Evolutionary conservation across 2,113 vertebrate genomes (phyloP), one percentile per base, ranked within the genome.

Genomic region (Hyperoodon ampullatus): DNA sequence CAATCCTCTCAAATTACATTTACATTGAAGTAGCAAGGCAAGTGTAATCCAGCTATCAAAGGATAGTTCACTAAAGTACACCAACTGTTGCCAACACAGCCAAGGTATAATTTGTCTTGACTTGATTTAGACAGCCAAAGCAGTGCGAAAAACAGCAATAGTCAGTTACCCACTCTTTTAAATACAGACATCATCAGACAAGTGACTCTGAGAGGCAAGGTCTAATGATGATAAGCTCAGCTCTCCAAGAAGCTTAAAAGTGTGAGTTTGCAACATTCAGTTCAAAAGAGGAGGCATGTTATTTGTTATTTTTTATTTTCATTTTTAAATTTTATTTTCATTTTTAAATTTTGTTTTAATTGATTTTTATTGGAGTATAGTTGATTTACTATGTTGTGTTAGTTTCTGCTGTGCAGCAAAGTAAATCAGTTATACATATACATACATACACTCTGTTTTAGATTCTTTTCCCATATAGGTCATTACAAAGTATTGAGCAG

Each of bases 1-100:
- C 18, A 96, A 97, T 75, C 63, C 78, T 88, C 92, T 97, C 94
- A 97, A 96, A 94, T 98, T 97, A 65, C 24, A 97, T 97, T 98
- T 98, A 96, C 55, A 74, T 65, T 23, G 13, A 97, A 97, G 74
- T 9, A 71, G n/a, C 39, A 89, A 78, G 86, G 96, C 39, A 98
- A 96, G 96, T 96, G 28, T 96, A 96, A 96, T 98, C 82, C 95
- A 96, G 87, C 94, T 92, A 97, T 97, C 89, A 97, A 95, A 97
- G 75, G 91, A 65, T 61, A 24, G 24, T 88, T 89, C 35, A 70
- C 74, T 97, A 47, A 97, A 97, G 81, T 89, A 28, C 47, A 97
- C 75, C 61, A 95, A 88, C 78, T 93, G 78, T 53, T 94, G 74
- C 53, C 95, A 88, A 96, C 28, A 97, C 10, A 95, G 26, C 35